Percentiles rank a stretch among this genome's conserved stretches.
phyloP scores from a whole-genome alignment of 2,113 vertebrate genomes.

The Lagopus muta region DNA sequence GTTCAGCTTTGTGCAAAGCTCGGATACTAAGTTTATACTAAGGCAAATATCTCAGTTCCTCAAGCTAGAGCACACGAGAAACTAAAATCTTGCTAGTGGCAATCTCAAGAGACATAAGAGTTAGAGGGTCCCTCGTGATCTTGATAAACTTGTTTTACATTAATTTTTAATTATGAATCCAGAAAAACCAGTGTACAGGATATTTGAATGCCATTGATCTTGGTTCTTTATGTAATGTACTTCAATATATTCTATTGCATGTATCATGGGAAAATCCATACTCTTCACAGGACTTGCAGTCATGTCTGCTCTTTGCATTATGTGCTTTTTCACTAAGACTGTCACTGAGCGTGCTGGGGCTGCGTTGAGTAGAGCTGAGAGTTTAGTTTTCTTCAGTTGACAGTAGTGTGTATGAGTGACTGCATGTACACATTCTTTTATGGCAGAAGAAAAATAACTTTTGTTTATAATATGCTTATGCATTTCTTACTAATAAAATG shows the following conservation, averaged over 20 bases:
- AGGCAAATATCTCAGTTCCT: background rate
- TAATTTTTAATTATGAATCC: background rate
- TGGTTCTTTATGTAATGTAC: background rate
- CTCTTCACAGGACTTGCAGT: background rate
- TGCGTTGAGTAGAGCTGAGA: background rate
- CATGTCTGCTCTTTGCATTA: background rate
- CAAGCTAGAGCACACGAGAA: background rate
- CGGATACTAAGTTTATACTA: background rate
- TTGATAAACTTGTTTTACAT: background rate
- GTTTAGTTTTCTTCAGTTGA: background rate
- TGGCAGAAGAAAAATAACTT: background rate
- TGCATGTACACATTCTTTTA: background rate
- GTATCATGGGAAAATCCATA: background rate
- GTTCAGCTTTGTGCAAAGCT: background rate
- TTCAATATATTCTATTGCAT: background rate
- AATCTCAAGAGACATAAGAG: background rate
- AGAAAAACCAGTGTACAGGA: background rate
- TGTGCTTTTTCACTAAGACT: background rate
- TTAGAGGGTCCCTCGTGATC: background rate
- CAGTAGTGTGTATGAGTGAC: background rate
- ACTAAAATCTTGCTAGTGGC: background rate
- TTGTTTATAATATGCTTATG: background rate
- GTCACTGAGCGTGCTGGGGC: background rate
- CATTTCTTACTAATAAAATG: background rate
- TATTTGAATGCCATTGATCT: background rate